A percentile compares a stretch with the other conserved stretches of the same genome.
These are phyloP conservation scores for Anagyrus pseudococci DNA, from an alignment of 2,888 invertebrate species.

Conservation along the genomic window DNA sequence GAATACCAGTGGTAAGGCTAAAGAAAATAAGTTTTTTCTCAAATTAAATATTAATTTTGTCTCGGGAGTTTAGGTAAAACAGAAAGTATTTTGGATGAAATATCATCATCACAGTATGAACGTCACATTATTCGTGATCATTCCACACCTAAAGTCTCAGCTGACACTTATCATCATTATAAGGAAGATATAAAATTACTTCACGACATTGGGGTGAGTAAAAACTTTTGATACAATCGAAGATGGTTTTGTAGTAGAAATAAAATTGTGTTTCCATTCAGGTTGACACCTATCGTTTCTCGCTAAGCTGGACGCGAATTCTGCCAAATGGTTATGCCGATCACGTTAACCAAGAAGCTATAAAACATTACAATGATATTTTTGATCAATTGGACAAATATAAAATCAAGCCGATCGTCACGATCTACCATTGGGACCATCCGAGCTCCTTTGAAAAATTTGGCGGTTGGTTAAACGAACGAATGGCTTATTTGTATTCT, in stretches of 20 bases:
- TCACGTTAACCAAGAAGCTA: constrained; percentile 66
- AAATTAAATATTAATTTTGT: too few species aligned
- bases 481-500: constrained; percentile 67
- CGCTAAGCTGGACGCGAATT: constrained; percentile 73
- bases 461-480: constrained; percentile 72
- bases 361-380: constrained; percentile 67
- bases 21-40: neutral
- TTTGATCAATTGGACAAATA: neutral
- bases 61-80: too few species aligned
- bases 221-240: neutral
- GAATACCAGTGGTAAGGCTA: neutral
- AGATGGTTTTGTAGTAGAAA: neutral
- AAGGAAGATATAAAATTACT: constrained; percentile 59
- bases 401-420: neutral
- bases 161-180: constrained; percentile 73
- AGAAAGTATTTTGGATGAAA: too few species aligned
- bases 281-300: constrained; percentile 65
- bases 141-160: too few species aligned
- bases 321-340: constrained; percentile 68
- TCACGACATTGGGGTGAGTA: constrained; percentile 43
- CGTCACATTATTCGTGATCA: too few species aligned
- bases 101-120: too few species aligned
- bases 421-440: constrained; percentile 73
- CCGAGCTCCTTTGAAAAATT: constrained; percentile 66
- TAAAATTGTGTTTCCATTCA: constrained; percentile 2